phyloP scores from a whole-genome alignment of 2,113 vertebrate species.

The Clarias magur region DNA sequence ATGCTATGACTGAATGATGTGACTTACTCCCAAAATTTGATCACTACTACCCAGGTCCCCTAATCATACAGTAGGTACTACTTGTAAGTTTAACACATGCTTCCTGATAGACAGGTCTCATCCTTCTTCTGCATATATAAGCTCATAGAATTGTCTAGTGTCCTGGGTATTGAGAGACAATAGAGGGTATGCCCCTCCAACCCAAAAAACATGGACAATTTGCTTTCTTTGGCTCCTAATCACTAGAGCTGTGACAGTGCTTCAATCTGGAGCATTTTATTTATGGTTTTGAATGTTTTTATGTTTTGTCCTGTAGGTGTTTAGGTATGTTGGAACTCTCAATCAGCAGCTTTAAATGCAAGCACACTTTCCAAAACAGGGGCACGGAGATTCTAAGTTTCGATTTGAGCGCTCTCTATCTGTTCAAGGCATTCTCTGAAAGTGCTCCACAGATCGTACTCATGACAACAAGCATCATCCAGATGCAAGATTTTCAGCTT shows the following conservation, averaged over 20 bases:
- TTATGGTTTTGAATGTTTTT: neutral
- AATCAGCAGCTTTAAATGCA: neutral
- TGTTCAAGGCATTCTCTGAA: conserved; percentile 83
- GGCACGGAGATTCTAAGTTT: conserved; percentile 68
- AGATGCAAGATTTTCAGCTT: conserved; percentile 46
- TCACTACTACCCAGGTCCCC: too few relatives aligned
- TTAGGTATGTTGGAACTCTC: conserved; percentile 33
- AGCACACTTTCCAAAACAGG: conserved; percentile 43
- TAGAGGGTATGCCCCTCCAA: neutral
- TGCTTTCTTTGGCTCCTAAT: neutral
- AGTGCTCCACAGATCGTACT: conserved; percentile 77
- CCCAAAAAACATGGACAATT: neutral
- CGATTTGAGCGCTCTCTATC: conserved; percentile 82
- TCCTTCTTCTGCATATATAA: too few relatives aligned
- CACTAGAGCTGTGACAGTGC: too few relatives aligned
- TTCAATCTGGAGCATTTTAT: too few relatives aligned
- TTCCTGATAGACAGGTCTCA: too few relatives aligned
- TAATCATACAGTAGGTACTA: too few relatives aligned
- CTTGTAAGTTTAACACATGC: too few relatives aligned
- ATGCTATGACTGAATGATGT: too few relatives aligned
- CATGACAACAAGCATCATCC: conserved; percentile 67
- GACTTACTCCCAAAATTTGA: too few relatives aligned
- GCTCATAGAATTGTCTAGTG: too few relatives aligned
- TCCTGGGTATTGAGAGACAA: too few relatives aligned
- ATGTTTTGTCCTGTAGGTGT: neutral